Conservation (phyloP, 2,797 vertebrate species). For the Fundulus diaphanus region DNA sequence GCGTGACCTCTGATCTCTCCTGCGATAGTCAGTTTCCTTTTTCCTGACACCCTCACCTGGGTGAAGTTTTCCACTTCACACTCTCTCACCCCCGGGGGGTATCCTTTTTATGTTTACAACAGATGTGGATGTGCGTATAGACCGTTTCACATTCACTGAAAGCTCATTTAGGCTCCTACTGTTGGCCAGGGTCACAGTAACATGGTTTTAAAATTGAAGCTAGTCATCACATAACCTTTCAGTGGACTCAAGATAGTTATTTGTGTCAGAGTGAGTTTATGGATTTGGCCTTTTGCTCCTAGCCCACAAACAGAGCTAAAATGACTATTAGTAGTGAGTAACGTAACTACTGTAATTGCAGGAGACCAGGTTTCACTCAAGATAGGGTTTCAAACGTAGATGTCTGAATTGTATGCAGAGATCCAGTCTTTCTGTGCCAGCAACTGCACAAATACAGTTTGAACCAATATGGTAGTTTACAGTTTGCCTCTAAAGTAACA, state of each 20-base stretch:
- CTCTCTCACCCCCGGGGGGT: slow-evolving; percentile 34
- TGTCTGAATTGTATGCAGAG: background rate
- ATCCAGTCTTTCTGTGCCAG: background rate
- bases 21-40: slow-evolving; percentile 62
- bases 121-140: slow-evolving; percentile 14
- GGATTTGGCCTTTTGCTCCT: background rate
- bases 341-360: background rate
- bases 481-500: background rate
- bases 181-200: slow-evolving; percentile 35
- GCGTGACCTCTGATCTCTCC: slow-evolving; percentile 52
- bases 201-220: slow-evolving; percentile 37
- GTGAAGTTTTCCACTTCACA: slow-evolving; percentile 68
- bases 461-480: background rate
- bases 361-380: background rate
- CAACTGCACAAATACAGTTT: background rate
- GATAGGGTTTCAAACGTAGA: background rate
- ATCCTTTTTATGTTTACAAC: slow-evolving; percentile 23
- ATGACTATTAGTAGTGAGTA: background rate
- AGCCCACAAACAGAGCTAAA: background rate
- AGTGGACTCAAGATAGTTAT: slow-evolving; percentile 5
- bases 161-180: slow-evolving; percentile 17
- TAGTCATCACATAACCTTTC: slow-evolving; percentile 38
- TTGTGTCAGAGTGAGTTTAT: background rate
- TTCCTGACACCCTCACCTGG: slow-evolving; percentile 64
- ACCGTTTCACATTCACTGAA: background rate